Percentiles rank a stretch among this genome's conserved stretches.
phyloP scores from a whole-genome alignment of 1,140 invertebrate species.

The Drosophila sp. region DNA sequence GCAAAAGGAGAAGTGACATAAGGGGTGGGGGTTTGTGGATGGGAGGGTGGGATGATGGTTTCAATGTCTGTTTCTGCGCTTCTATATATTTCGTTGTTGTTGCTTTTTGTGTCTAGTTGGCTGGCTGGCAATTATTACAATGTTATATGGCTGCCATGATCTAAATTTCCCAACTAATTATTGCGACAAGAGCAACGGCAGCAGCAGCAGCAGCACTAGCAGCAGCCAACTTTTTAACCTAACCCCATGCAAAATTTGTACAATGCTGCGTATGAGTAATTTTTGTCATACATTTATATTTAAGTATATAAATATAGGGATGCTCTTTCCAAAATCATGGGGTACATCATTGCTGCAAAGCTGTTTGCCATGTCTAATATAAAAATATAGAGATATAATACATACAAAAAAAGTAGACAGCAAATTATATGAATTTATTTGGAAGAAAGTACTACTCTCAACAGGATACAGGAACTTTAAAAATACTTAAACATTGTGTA shows the following conservation, averaged over 20 bases:
- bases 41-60: constrained; percentile 25
- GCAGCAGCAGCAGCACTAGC: not conserved
- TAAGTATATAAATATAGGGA: not conserved
- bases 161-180: constrained; percentile 70
- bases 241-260: constrained; percentile 34
- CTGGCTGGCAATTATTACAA: constrained; percentile 61
- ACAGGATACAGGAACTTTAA: no score
- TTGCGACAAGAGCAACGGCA: constrained; percentile 63
- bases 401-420: no score
- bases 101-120: constrained; percentile 50
- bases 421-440: no score
- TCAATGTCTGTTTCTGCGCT: constrained; percentile 43
- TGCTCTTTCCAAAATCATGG: not conserved
- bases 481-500: no score
- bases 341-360: not conserved
- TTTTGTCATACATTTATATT: constrained; percentile 13
- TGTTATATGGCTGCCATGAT: constrained; percentile 73
- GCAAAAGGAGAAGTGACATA: not conserved
- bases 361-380: no score
- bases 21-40: not conserved
- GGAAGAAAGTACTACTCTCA: no score
- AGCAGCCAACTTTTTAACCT: not conserved
- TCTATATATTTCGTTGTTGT: constrained; percentile 32
- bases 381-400: no score
- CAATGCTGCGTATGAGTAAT: constrained; percentile 51